These are phyloP conservation scores for Xerus rutilus DNA, from an alignment of 2,797 vertebrate genomes.

Conservation along the genomic window DNA sequence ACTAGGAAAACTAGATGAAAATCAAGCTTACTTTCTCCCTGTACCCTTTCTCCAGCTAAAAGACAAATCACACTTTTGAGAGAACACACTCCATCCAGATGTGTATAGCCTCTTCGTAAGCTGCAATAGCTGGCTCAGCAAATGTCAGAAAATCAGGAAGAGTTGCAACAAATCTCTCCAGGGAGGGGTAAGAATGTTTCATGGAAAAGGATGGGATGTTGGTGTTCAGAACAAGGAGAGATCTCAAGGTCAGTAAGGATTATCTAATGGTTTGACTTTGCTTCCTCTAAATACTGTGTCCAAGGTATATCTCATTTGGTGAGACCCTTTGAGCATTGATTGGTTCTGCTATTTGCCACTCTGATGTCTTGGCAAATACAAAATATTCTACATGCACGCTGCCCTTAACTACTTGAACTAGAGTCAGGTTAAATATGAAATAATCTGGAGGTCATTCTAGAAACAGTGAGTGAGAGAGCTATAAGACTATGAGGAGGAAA, in stretches of 20 bases:
- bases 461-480: neutral
- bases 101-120: neutral
- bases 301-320: neutral
- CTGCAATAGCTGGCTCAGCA: fast-evolving
- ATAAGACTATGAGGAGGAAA: neutral
- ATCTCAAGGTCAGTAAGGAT: neutral
- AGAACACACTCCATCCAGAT: neutral
- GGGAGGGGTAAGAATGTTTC: neutral
- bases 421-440: neutral
- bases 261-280: neutral
- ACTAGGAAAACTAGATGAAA: constrained; percentile 19
- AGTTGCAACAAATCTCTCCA: neutral
- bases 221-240: neutral
- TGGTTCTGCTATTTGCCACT: too few relatives aligned
- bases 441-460: neutral
- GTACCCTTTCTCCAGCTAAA: neutral
- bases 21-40: neutral
- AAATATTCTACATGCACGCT: neutral
- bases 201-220: neutral
- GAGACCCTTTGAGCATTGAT: neutral
- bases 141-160: neutral
- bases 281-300: neutral
- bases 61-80: neutral
- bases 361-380: neutral
- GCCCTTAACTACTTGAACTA: neutral